Evolutionary conservation across 2,113 vertebrate species (phyloP).

Genomic region (Takifugu flavidus): DNA sequence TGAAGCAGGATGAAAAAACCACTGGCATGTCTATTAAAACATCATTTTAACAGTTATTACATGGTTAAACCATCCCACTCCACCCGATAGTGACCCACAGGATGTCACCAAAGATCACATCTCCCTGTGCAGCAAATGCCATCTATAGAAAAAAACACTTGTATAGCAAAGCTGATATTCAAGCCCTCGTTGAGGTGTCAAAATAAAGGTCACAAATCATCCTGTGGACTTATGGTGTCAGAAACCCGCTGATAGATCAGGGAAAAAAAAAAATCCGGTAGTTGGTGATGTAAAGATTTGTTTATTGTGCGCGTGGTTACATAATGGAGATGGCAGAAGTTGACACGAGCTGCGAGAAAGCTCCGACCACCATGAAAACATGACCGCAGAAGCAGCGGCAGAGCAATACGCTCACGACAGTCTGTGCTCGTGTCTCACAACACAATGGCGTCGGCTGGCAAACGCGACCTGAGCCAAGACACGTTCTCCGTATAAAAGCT

Average conservation of each 20-base stretch:
- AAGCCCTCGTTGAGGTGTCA: background rate
- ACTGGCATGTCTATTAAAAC: background rate
- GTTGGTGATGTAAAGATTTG: background rate
- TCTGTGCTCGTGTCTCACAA: conserved; percentile 15
- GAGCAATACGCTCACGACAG: conserved; percentile 28
- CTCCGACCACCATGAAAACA: conserved; percentile 21
- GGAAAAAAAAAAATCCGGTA: background rate
- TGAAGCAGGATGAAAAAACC: background rate
- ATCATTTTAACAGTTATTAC: background rate
- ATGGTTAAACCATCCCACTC: background rate
- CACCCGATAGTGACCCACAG: background rate
- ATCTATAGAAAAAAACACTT: conserved; percentile 1
- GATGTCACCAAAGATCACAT: background rate
- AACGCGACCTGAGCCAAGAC: conserved; percentile 36
- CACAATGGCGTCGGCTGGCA: conserved; percentile 54
- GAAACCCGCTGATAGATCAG: background rate
- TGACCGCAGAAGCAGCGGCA: conserved; percentile 28
- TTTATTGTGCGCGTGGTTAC: conserved; percentile 19
- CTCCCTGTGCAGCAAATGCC: conserved; percentile 1
- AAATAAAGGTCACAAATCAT: conserved; percentile 1
- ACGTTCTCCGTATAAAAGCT: conserved; percentile 16
- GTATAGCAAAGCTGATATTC: conserved; percentile 5
- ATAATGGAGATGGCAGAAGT: conserved; percentile 22
- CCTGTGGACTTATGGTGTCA: background rate
- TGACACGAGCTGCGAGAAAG: conserved; percentile 30